Conservation (phyloP, 2,113 vertebrate genomes). For the Cavia porcellus region DNA sequence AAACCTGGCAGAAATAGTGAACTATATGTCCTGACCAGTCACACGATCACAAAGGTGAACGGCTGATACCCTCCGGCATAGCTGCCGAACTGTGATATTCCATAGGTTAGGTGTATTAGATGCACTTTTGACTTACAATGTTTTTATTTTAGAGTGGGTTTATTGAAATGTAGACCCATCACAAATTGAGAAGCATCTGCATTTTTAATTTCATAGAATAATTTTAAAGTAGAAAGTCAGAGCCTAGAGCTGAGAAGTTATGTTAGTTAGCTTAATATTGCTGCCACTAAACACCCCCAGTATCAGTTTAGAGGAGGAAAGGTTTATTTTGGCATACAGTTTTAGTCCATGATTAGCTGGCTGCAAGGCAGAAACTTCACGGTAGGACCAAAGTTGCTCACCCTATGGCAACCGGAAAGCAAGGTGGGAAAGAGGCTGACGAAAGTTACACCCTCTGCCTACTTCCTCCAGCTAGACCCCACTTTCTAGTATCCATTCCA, state of each 20-base stretch:
- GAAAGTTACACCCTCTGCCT: not conserved
- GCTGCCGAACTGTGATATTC: not conserved
- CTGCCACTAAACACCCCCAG: not conserved
- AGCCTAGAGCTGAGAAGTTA: not conserved
- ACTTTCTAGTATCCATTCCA: not conserved
- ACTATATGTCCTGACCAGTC: not conserved
- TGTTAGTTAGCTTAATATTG: not conserved
- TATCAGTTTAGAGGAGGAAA: not conserved
- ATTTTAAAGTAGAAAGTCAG: constrained; percentile 14
- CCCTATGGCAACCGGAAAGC: not conserved
- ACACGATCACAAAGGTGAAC: not conserved
- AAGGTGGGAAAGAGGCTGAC: not conserved
- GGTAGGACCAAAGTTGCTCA: not conserved
- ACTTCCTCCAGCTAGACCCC: not conserved
- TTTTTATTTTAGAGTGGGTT: not conserved
- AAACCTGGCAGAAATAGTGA: not conserved
- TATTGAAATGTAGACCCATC: not conserved
- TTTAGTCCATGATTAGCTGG: not conserved
- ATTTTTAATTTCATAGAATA: constrained; percentile 15
- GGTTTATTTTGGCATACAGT: not conserved
- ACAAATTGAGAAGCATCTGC: not conserved
- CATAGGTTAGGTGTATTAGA: not conserved
- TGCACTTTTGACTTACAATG: not conserved
- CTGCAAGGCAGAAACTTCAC: not conserved
- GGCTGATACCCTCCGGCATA: not conserved